Base-by-base conservation (phyloP, 2,113 vertebrate genomes). In the Hyperoodon ampullatus region DNA sequence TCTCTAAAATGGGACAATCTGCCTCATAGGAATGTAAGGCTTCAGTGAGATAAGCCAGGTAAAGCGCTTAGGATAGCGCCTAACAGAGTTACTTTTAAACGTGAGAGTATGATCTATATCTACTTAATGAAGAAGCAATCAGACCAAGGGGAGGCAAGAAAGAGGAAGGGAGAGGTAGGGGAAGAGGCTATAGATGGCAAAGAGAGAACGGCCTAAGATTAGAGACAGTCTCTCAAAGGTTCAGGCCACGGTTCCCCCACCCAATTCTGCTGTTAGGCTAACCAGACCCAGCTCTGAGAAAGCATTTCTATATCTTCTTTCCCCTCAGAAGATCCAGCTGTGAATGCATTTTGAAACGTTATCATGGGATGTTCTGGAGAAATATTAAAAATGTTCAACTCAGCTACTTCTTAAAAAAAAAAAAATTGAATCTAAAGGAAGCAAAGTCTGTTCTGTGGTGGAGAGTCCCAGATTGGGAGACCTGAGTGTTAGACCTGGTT, bases 291-390 rank as follows among this genome's bases (percentile, higher is more conserved):
- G 33, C 33, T 83, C 39, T 19, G n/a, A 70, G 61, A 96, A 84
- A 13, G 11, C 89, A 26, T 72, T 92, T 83, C 72, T 83, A 19
- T 26, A 39, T 72, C 35, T 61, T 30, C 42, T 84, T 68, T 68
- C 42, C 92, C 58, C 3, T 14, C 28, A 68, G 60, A 93, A 74
- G 42, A 61, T 30, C 24, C 21, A 85, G 26, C 28, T 33, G 24
- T 30, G n/a, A 68, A 72, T 75, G 11, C 58, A n/a, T 89, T 93
- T 74, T 84, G 88, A 92, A 97, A 85, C 14, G 16, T 74, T 4
- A 18, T 80, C 83, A 33, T 77, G 7, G 44, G 50, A 63, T 28
- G 14, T 71, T 83, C 44, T 77, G 65, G 24, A 86, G 33, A 90
- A 80, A 42, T 13, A 61, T 35, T 55, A 8, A 72, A 78, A 42